These are phyloP conservation scores for Anoura caudifer DNA, from an alignment of 2,113 vertebrate species.

Conservation along the genomic window DNA sequence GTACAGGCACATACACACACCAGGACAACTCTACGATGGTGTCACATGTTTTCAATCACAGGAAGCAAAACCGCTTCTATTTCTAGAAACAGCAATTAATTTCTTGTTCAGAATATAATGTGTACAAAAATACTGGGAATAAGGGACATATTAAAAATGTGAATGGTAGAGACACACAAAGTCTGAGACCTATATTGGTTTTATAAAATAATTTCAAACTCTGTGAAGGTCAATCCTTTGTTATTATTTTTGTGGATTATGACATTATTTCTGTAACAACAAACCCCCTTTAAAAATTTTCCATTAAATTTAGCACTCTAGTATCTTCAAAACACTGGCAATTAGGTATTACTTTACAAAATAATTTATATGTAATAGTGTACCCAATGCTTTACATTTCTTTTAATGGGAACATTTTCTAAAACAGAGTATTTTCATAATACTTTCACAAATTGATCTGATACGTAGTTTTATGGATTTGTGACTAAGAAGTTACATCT, in stretches of 20 bases:
- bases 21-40: not conserved
- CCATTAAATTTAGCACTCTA: not conserved
- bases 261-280: not conserved
- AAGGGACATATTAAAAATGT: not conserved
- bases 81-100: not conserved
- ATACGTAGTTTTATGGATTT: not conserved
- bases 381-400: not conserved
- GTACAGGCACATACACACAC: not conserved
- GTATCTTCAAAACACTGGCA: not conserved
- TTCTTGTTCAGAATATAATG: not conserved
- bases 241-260: not conserved
- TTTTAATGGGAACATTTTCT: slow-evolving; percentile 13
- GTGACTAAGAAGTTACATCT: not conserved
- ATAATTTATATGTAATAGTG: not conserved
- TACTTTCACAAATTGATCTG: not conserved
- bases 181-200: not conserved
- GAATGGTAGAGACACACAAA: not conserved
- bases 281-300: not conserved
- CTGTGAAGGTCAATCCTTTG: not conserved
- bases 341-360: slow-evolving; percentile 4
- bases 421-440: not conserved
- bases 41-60: not conserved
- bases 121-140: not conserved
- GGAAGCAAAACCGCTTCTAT: not conserved
- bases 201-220: not conserved